Conservation (phyloP, 2,888 invertebrate genomes). For the Escarpia spicata region DNA sequence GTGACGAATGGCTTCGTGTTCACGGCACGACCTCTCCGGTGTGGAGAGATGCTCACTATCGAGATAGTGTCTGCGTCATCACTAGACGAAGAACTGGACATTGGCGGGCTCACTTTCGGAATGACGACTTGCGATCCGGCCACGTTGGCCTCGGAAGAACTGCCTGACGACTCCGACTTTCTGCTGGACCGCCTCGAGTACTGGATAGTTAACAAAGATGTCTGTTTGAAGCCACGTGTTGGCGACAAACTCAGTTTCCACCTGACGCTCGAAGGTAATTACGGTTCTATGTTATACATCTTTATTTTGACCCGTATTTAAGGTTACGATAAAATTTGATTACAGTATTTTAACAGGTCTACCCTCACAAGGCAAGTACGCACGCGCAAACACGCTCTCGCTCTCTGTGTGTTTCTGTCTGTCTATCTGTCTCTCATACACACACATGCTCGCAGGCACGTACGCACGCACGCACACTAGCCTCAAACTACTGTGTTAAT, state of each 20-base stretch:
- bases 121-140: constrained; percentile 94
- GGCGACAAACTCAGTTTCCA: constrained; percentile 82
- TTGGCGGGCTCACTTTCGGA: constrained; percentile 89
- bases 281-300: not conserved
- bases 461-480: too few relatives aligned
- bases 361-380: too few relatives aligned
- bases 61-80: not conserved
- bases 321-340: too few relatives aligned
- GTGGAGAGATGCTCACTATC: not conserved
- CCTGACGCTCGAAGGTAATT: constrained; percentile 53
- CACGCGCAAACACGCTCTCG: too few relatives aligned
- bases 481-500: too few relatives aligned
- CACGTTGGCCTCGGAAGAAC: constrained; percentile 73
- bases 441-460: too few relatives aligned
- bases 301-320: too few relatives aligned
- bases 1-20: constrained; percentile 80
- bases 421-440: too few relatives aligned
- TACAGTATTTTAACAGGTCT: constrained; percentile 23
- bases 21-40: constrained; percentile 81
- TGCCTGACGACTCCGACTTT: constrained; percentile 76
- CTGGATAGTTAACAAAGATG: constrained; percentile 96
- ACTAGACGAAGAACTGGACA: not conserved
- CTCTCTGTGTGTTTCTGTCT: too few relatives aligned
- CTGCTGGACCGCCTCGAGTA: constrained; percentile 94
- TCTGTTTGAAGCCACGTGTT: constrained; percentile 80